These are phyloP conservation scores for Buceros bicornis DNA, from an alignment of 2,797 vertebrate genomes.

Conservation along the genomic window DNA sequence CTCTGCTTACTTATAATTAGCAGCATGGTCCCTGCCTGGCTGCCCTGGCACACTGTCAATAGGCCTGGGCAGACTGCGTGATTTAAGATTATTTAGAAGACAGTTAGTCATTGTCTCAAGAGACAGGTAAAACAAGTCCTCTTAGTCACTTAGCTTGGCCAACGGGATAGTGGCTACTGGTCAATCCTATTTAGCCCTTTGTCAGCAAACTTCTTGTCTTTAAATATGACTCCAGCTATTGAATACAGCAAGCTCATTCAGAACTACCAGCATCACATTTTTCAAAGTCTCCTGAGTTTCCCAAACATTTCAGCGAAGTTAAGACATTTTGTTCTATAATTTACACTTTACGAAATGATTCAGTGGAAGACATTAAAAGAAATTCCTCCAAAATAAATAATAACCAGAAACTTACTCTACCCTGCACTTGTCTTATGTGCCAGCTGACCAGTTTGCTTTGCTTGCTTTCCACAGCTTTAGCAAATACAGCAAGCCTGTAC, in stretches of 20 bases:
- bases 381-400: neutral
- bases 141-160: neutral
- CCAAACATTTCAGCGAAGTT: neutral
- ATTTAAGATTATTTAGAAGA: neutral
- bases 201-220: neutral
- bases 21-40: neutral
- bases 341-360: neutral
- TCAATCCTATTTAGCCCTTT: neutral
- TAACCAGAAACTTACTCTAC: neutral
- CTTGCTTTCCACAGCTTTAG: neutral
- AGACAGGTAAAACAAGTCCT: conserved; percentile 11
- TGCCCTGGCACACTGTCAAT: neutral
- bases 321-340: neutral
- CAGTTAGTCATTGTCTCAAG: neutral
- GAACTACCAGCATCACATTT: neutral
- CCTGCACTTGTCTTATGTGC: neutral
- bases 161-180: neutral
- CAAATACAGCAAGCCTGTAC: neutral
- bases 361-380: neutral
- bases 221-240: neutral
- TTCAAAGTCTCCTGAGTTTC: neutral
- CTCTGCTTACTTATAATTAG: neutral
- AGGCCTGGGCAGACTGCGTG: neutral
- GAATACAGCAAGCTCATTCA: neutral
- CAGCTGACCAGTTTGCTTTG: neutral